Evolutionary conservation across 2,113 vertebrate genomes (phyloP).

Genomic region (Parus major): DNA sequence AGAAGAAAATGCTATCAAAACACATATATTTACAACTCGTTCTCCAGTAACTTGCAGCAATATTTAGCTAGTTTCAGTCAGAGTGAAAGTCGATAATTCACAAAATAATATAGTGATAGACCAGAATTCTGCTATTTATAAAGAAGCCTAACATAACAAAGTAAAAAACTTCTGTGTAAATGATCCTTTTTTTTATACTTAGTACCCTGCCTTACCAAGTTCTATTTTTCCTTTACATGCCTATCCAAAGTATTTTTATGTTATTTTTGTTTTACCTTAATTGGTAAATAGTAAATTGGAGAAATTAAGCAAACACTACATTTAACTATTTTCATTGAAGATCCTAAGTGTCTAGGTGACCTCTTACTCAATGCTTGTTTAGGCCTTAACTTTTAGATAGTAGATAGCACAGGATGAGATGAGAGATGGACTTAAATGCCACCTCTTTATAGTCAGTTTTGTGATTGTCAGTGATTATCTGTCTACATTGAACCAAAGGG

Average conservation of each 20-base stretch:
- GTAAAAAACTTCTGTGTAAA: not conserved
- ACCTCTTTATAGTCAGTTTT: not conserved
- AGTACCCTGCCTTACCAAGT: not conserved
- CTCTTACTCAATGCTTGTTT: not conserved
- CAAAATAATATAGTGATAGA: not conserved
- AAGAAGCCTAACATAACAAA: not conserved
- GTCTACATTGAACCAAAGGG: not conserved
- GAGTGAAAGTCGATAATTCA: not conserved
- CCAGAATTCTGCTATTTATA: not conserved
- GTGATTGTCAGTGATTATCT: not conserved
- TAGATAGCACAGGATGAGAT: not conserved
- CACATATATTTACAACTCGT: not conserved
- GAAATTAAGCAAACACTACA: not conserved
- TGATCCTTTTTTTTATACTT: not conserved
- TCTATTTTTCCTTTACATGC: not conserved
- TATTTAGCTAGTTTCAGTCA: not conserved
- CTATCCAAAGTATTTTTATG: not conserved
- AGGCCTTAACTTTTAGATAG: slow-evolving; percentile 19
- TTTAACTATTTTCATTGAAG: not conserved
- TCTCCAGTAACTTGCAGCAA: not conserved
- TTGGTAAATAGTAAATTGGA: not conserved
- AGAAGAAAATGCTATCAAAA: not conserved
- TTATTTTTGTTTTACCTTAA: not conserved
- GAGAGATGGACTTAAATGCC: not conserved
- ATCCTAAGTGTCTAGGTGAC: not conserved